Base-by-base conservation (phyloP, 2,888 invertebrate genomes). In the Parthenolecanium corni region DNA sequence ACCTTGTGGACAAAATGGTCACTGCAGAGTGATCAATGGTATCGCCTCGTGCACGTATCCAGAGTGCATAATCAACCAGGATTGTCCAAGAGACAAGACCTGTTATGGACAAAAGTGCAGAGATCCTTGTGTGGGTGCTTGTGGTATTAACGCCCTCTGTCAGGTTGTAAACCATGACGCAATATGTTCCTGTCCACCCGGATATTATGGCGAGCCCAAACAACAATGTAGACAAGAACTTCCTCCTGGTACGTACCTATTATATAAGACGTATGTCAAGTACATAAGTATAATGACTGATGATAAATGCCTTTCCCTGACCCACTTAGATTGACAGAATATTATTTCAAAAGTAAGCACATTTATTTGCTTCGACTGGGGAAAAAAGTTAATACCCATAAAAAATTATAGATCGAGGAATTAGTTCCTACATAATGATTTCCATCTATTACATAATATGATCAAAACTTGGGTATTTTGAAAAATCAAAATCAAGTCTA, bases 41-140 rank as follows among this genome's bases (percentile, higher is more conserved):
- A 78, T 79, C 3, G 86, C 88, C 0, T 79, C 80, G 57, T 91
- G 90, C 70, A 79, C 81, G 62, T 90, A 89, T 73, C 90, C 90
- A 0, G 92, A 91, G 73, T 92, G 92, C 73, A 77, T 91, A 2
- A 83, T 86, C 61, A 91, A 91, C 71, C 84, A 86, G n/a, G 91
- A 92, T 69, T 93, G 92, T 74, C 80, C 88, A 0, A 80, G 86
- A 63, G 82, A 88, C 67, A 82, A 84, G 68, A 84, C 88, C 1
- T 92, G 91, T 71, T 84, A 86, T 69, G 81, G 82, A 42, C 88
- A 88, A 68, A 86, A 85, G 71, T 93, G 92, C 71, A 79, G 82
- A 65, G 88, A 92, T 74, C 90, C 91, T 42, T 89, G 89, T 71
- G 77, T 82, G 62, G 85, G 84, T 67, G 83, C 86, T 14, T 92